These are phyloP conservation scores for Helicorthomorpha holstii DNA, from an alignment of 1,140 invertebrate species.

Conservation along the genomic window DNA sequence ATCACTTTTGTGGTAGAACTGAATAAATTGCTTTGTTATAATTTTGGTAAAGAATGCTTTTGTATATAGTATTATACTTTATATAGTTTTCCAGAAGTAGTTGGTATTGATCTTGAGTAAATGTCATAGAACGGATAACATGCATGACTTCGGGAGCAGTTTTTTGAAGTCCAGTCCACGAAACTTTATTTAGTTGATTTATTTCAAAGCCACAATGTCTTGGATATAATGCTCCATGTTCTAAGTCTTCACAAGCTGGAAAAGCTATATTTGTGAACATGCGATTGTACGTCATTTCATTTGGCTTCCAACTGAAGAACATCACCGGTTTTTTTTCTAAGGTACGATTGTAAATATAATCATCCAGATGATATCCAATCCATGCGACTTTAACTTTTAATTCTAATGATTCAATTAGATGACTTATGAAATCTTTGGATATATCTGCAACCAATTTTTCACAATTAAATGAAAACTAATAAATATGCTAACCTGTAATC, in stretches of 20 bases:
- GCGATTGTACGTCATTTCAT: slow-evolving; percentile 29
- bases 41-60: background rate
- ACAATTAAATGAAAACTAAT: no score
- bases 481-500: no score
- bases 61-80: slow-evolving; percentile 9
- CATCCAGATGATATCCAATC: slow-evolving; percentile 14
- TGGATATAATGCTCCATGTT: slow-evolving; percentile 9
- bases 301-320: slow-evolving; percentile 48
- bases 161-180: slow-evolving; percentile 36
- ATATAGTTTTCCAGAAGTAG: slow-evolving; percentile 31
- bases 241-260: slow-evolving; percentile 19
- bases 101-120: slow-evolving; percentile 34
- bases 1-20: slow-evolving; percentile 14
- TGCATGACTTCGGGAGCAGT: slow-evolving; percentile 21
- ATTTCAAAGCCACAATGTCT: slow-evolving; percentile 41
- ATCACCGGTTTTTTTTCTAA: slow-evolving; percentile 30
- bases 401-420: slow-evolving; percentile 18
- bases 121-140: slow-evolving; percentile 36
- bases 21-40: slow-evolving; percentile 2
- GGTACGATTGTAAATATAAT: slow-evolving; percentile 12
- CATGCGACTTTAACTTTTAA: slow-evolving; percentile 23
- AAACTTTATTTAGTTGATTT: slow-evolving; percentile 44
- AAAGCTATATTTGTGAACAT: slow-evolving; percentile 29
- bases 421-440: slow-evolving; percentile 15
- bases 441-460: slow-evolving; percentile 18